Evolutionary conservation across 2,888 invertebrate species (phyloP), one percentile per base, ranked within the genome.

Genomic region (Thymelicus sylvestris): DNA sequence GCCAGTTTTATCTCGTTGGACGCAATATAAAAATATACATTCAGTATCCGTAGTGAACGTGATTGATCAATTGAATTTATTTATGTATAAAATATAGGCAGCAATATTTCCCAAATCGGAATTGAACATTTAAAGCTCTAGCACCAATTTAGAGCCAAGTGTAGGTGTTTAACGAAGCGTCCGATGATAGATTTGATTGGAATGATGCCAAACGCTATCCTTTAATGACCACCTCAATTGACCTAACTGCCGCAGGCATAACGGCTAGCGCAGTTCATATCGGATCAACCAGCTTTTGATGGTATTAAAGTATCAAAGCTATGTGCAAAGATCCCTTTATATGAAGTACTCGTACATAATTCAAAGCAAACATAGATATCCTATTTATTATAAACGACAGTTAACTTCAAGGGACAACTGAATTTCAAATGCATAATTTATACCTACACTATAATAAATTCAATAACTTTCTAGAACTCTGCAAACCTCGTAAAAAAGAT

Each of bases 151-250:
- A 71, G 44, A 61, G 48, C 65, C 60, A 66, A 61, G 61, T 60
- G 71, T 66, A 66, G 70, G 71, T 71, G 71, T 71, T 66, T 71
- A 71, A 71, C 71, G 71, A 71, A 61, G 71, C 71, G 31, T 66
- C 47, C 65, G 65, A 71, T 71, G 71, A 71, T 71, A 71, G 71
- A 71, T 71, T 71, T 71, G 71, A 71, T 71, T 71, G 71, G 71
- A 66, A 50, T 71, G 66, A 71, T 71, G 71, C 66, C 66, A 66
- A 71, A 66, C 61, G 71, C 61, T 71, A 71, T 71, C 71, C 71
- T 71, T 71, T 71, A 71, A 71, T 71, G 70, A 71, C 70, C 70
- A 71, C 61, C 66, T 71, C 70, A 52, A 71, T 71, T 71, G 70
- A 71, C 70, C 70, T 55, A 71, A 66, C 70, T 71, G 70, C 70